These are phyloP conservation scores for Himalopsyche kuldschensis DNA, from an alignment of 2,888 invertebrate species.

Conservation along the genomic window DNA sequence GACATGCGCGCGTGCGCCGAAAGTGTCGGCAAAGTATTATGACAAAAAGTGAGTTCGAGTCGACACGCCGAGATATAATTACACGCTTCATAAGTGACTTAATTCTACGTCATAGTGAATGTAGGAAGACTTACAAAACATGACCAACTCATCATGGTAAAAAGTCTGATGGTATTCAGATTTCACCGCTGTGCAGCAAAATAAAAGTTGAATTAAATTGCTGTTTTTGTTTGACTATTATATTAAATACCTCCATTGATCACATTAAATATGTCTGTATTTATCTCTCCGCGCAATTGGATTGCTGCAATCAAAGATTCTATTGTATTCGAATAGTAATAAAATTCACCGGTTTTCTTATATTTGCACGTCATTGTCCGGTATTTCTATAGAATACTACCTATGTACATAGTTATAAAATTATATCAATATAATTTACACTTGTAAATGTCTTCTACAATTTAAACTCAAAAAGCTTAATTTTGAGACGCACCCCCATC, in stretches of 20 bases:
- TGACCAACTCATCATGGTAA: neutral
- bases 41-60: neutral
- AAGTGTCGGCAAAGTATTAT: neutral
- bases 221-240: neutral
- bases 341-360: too few relatives aligned
- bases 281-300: too few relatives aligned
- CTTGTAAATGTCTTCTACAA: too few relatives aligned
- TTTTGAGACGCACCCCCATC: too few relatives aligned
- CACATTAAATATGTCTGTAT: too few relatives aligned
- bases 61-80: slow-evolving; percentile 21
- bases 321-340: too few relatives aligned
- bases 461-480: too few relatives aligned
- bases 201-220: neutral
- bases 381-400: too few relatives aligned
- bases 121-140: neutral
- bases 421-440: too few relatives aligned
- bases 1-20: neutral
- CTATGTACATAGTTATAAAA: too few relatives aligned
- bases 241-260: neutral
- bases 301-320: too few relatives aligned
- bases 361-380: too few relatives aligned
- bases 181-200: neutral
- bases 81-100: slow-evolving; percentile 29
- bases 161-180: neutral
- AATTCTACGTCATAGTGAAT: neutral